phyloP scores from a whole-genome alignment of 2,113 vertebrate genomes.

The Promerops cafer region DNA sequence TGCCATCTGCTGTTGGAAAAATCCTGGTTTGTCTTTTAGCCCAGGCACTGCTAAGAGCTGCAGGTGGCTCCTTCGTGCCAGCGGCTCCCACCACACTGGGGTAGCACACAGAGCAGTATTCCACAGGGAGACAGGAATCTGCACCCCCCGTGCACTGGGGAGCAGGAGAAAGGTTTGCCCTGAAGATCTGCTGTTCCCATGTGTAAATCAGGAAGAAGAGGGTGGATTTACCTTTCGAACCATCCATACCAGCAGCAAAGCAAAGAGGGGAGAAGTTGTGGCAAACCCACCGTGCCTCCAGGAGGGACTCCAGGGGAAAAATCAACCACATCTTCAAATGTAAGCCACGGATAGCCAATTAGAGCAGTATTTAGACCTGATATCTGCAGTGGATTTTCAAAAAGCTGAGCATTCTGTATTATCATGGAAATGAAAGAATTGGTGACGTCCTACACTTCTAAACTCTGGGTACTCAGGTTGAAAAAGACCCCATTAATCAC shows the following conservation, averaged over 20 bases:
- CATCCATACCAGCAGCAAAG: background rate
- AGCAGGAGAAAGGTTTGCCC: background rate
- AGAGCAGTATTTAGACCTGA: background rate
- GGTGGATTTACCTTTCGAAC: background rate
- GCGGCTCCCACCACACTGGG: background rate
- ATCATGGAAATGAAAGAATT: background rate
- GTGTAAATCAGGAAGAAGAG: background rate
- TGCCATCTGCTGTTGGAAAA: conserved; percentile 58
- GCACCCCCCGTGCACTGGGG: rapidly evolving
- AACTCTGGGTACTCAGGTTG: background rate
- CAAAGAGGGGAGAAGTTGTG: background rate
- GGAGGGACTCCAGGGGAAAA: background rate
- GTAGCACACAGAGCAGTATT: background rate
- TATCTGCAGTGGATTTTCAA: background rate
- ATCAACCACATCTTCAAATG: background rate
- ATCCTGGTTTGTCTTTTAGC: background rate
- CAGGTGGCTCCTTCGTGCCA: background rate
- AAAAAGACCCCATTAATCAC: background rate
- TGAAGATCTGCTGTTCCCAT: background rate
- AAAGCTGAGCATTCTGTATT: background rate
- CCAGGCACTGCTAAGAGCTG: background rate
- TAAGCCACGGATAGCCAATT: background rate
- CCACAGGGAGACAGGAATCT: background rate
- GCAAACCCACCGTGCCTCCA: background rate
- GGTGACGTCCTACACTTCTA: background rate